These are phyloP conservation scores for Phataginus tetradactyla DNA, from an alignment of 2,797 vertebrate species.

Conservation along the genomic window DNA sequence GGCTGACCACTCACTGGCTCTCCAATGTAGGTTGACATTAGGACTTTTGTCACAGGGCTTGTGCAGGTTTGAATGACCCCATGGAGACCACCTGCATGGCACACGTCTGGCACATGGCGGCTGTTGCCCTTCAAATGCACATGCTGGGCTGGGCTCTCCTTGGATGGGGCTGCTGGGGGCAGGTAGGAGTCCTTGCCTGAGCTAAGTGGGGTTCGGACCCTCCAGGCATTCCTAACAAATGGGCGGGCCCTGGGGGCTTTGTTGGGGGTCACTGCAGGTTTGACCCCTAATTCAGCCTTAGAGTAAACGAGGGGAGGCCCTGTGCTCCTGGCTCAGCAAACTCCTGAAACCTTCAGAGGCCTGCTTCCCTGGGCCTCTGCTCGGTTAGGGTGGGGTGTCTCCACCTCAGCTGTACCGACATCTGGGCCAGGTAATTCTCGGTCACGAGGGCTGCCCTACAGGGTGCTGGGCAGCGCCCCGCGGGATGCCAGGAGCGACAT, in stretches of 20 bases:
- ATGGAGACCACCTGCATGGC: too few relatives aligned
- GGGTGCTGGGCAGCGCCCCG: background rate
- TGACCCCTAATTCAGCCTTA: background rate
- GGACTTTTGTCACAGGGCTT: background rate
- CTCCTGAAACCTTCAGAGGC: background rate
- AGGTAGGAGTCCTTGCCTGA: background rate
- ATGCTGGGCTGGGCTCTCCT: background rate
- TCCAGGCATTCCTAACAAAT: background rate
- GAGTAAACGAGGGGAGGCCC: fast-evolving
- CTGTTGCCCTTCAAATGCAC: fast-evolving
- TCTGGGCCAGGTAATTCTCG: background rate
- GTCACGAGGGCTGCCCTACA: fast-evolving
- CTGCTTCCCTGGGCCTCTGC: too few relatives aligned
- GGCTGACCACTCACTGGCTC: background rate
- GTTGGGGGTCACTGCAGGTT: fast-evolving
- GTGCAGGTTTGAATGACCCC: background rate
- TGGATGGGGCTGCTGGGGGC: fast-evolving
- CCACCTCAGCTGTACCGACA: fast-evolving
- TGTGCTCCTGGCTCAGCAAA: fast-evolving
- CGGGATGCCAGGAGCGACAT: background rate
- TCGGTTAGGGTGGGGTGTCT: background rate
- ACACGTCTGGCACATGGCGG: fast-evolving
- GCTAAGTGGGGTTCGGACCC: background rate
- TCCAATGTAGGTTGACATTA: background rate
- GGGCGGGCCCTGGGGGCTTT: background rate